These are phyloP conservation scores for Abscondita cerata DNA, from an alignment of 2,888 invertebrate genomes.

Conservation along the genomic window DNA sequence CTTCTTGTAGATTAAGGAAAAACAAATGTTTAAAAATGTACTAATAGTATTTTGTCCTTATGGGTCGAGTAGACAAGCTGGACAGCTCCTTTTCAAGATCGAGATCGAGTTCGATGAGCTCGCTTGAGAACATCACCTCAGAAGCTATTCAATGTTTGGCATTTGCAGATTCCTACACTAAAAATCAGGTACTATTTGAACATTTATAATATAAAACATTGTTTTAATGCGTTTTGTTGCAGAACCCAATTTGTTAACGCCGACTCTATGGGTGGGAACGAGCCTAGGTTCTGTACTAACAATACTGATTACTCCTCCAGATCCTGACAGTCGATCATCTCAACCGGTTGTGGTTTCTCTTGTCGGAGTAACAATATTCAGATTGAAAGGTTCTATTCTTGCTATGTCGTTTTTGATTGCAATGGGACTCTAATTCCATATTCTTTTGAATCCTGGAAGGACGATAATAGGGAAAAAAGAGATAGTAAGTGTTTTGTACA, in stretches of 20 bases:
- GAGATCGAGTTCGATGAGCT: conserved; percentile 96
- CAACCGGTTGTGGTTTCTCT: conserved; percentile 90
- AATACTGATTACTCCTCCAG: conserved; percentile 84
- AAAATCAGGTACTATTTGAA: conserved; percentile 79
- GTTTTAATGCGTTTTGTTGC: conserved; percentile 40
- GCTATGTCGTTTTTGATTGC: conserved; percentile 96
- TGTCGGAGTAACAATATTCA: conserved; percentile 95
- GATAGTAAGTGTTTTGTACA: conserved; percentile 36
- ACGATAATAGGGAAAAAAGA: conserved; percentile 73
- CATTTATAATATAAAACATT: not conserved
- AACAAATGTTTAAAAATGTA: conserved; percentile 17
- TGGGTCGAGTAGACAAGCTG: conserved; percentile 91
- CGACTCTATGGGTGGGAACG: conserved; percentile 98
- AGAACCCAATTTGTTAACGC: conserved; percentile 84
- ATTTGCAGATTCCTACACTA: conserved; percentile 94
- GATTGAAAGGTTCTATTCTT: conserved; percentile 93
- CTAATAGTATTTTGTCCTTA: conserved; percentile 57
- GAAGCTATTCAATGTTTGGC: conserved; percentile 96
- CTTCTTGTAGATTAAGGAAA: conserved; percentile 27
- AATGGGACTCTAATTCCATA: conserved; percentile 91
- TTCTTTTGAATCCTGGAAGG: conserved; percentile 92
- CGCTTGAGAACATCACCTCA: conserved; percentile 94
- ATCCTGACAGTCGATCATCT: conserved; percentile 79
- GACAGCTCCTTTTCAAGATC: conserved; percentile 97
- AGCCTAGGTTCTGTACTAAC: conserved; percentile 96